phyloP scores from a whole-genome alignment of 2,888 invertebrate species.

The Drosophila ustulata region DNA sequence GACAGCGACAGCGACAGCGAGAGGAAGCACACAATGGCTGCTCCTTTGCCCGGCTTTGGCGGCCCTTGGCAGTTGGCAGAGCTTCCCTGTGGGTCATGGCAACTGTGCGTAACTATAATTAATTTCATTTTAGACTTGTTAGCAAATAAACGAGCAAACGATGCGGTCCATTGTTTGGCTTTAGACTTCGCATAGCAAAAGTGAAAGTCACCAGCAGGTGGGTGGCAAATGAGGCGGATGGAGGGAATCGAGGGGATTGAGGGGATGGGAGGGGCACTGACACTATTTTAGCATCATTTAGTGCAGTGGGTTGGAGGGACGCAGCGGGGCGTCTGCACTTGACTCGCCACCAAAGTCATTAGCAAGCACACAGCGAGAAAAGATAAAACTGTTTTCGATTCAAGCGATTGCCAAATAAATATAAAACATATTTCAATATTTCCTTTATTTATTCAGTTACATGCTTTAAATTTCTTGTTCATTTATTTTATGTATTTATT shows the following conservation, averaged over 20 bases:
- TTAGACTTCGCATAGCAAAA: constrained; percentile 32
- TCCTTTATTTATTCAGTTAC: too few species aligned
- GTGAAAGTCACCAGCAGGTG: constrained; percentile 34
- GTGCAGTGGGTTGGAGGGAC: constrained; percentile 13
- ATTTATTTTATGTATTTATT: too few species aligned
- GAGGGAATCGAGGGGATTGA: background rate
- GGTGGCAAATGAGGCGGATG: too few species aligned
- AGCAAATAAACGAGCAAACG: constrained; percentile 79
- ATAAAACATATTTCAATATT: too few species aligned
- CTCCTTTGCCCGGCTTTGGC: constrained; percentile 13
- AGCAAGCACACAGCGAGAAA: constrained; percentile 2
- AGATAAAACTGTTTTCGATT: background rate
- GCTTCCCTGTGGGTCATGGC: constrained; percentile 43
- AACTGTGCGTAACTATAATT: constrained; percentile 78
- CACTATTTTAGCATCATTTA: constrained; percentile 38
- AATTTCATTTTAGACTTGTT: constrained; percentile 80
- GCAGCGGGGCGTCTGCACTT: constrained; percentile 36
- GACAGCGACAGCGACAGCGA: background rate
- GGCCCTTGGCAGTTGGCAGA: background rate
- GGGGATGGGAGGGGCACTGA: background rate
- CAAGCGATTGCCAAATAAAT: too few species aligned
- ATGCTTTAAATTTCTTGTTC: too few species aligned
- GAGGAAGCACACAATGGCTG: constrained; percentile 5
- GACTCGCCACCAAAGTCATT: constrained; percentile 34
- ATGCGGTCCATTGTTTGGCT: constrained; percentile 67